Evolutionary conservation across 2,113 vertebrate species (phyloP).

Genomic region (Bubo blakistoni): DNA sequence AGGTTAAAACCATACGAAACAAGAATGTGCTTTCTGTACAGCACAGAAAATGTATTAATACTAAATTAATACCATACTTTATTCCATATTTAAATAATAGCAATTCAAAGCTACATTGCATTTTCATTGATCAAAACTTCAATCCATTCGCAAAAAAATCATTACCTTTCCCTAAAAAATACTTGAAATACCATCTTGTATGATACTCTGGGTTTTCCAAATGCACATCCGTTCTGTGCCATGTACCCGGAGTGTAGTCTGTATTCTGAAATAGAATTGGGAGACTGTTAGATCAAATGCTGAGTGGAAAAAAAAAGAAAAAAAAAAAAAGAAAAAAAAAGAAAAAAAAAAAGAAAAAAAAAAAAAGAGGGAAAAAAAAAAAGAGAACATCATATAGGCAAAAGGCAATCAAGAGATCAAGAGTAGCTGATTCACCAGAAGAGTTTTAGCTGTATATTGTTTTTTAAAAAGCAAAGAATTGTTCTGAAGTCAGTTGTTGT

Average conservation of each 20-base stretch:
- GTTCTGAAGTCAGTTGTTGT: background rate
- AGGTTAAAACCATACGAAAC: background rate
- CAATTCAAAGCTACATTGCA: background rate
- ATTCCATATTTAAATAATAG: background rate
- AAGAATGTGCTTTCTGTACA: background rate
- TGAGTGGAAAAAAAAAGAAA: background rate
- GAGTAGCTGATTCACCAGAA: background rate
- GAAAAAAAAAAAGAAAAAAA: background rate
- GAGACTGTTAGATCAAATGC: background rate
- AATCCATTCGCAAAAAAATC: background rate
- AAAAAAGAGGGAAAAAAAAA: background rate
- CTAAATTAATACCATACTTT: background rate
- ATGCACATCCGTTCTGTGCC: slow-evolving; percentile 97
- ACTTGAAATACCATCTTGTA: slow-evolving; percentile 99
- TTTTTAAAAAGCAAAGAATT: background rate
- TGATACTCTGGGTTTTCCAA: slow-evolving; percentile 98
- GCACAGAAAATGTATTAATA: background rate
- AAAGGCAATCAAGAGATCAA: background rate
- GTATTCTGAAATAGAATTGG: slow-evolving; percentile 75
- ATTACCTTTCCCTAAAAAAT: slow-evolving; percentile 98
- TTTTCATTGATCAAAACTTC: background rate
- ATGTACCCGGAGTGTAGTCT: slow-evolving; percentile 87
- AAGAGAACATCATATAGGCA: background rate
- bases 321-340: background rate
- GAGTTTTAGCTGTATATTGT: background rate